Evolutionary conservation across 2,888 invertebrate species (phyloP).

Genomic region (Drosophila multiciliata): DNA sequence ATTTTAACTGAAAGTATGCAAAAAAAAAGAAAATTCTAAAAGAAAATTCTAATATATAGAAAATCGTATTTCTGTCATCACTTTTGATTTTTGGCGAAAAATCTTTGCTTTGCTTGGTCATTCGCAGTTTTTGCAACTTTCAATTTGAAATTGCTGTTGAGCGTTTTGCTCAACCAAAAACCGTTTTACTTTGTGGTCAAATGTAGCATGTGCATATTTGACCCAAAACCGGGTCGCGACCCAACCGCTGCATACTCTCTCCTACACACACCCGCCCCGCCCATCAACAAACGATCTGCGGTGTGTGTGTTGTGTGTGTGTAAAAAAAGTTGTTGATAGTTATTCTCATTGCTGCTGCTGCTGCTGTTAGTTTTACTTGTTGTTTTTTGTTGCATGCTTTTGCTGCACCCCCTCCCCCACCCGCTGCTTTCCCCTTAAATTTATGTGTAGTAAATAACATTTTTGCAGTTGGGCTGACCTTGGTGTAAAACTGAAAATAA

Average conservation of each 20-base stretch:
- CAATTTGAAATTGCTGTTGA: constrained; percentile 67
- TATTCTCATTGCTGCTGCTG: constrained; percentile 55
- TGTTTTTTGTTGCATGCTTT: constrained; percentile 14
- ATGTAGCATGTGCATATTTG: constrained; percentile 78
- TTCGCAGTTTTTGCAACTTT: constrained; percentile 66
- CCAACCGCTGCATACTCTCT: constrained; percentile 1
- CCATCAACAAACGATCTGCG: constrained; percentile 67
- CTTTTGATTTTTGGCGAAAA: background rate
- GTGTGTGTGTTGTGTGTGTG: constrained; percentile 45
- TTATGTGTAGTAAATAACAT: constrained; percentile 79
- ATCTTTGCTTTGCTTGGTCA: constrained; percentile 45
- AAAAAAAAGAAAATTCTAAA: background rate
- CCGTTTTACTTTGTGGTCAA: constrained; percentile 81
- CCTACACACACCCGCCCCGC: constrained; percentile 24
- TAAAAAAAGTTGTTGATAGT: constrained; percentile 62
- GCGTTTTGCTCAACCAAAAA: constrained; percentile 66
- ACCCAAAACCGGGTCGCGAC: constrained; percentile 48
- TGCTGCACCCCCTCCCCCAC: background rate
- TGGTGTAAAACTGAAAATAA: constrained; percentile 73
- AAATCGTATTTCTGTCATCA: too few relatives aligned
- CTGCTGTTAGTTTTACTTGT: constrained; percentile 25
- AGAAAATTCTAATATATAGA: background rate
- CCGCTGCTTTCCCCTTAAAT: constrained; percentile 49
- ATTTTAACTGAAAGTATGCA: background rate
- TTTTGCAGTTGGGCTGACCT: constrained; percentile 63